Base-by-base conservation (phyloP, 2,888 invertebrate species). In the Galerucella nymphaeae region DNA sequence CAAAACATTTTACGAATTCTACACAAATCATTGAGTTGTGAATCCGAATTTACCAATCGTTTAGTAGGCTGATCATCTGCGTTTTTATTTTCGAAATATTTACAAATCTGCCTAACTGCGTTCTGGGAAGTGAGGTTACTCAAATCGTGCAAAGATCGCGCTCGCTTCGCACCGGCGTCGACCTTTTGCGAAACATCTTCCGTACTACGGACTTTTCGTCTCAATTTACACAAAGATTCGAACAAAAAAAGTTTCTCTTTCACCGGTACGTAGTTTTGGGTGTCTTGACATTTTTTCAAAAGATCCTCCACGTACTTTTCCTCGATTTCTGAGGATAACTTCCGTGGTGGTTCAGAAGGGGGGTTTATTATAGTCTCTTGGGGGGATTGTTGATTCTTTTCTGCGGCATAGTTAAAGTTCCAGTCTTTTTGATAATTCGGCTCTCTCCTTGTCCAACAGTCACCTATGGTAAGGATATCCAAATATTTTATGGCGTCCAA, bases 401-500 rank as follows among this genome's bases (percentile, higher is more conserved):
- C 65, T 13, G 58, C 48, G n/a, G 50, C 50, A 63, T 76, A 65
- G 48, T 79, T 78, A 67, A 70, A 82, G 65, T 84, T 84, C 78
- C 82, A 84, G 81, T 85, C 84, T 83, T 83, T 82, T 77, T 80
- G 78, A 45, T 75, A 73, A 20, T 66, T 71, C 48, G 73, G 64
- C 69, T 71, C 75, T 75, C 75, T 71, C 74, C 74, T 75, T 70
- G 77, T 82, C 82, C 82, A 84, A 59, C 80, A 81, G 57, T 84
- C 83, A 48, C 91, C 90, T 64, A 91, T 89, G 76, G 91, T 89
- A 71, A 92, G 83, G 77, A 93, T 93, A 84, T 93, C 93, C 82
- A 93, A 85, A 83, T 93, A 93, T 83, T 93, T 91, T 72, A 93
- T 89, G 76, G 91, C 91, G 64, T 92, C 92, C 76, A 93, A 86